These are phyloP conservation scores for Turdus rufiventris DNA, from an alignment of 2,113 vertebrate genomes.

Conservation along the genomic window DNA sequence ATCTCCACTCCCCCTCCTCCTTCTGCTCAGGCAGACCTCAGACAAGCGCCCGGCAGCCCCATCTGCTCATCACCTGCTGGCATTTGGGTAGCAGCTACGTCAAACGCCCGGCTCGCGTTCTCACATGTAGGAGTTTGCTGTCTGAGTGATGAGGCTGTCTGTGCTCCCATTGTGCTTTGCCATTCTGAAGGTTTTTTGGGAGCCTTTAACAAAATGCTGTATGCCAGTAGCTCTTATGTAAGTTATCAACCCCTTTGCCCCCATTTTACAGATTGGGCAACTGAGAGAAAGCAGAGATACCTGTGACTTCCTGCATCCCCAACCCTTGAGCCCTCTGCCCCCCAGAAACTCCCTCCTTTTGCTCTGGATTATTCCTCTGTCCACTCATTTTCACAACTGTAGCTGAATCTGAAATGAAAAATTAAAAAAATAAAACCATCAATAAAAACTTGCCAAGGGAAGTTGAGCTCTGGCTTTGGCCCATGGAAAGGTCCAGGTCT, in stretches of 20 bases:
- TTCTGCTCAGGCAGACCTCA: constrained; percentile 60
- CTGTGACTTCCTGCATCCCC: not conserved
- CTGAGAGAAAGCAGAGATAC: not conserved
- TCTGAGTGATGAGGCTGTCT: constrained; percentile 39
- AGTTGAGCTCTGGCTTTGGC: not conserved
- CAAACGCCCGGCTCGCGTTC: constrained; percentile 42
- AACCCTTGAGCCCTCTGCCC: not conserved
- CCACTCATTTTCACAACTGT: not conserved
- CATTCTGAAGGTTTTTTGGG: not conserved
- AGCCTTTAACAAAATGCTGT: not conserved
- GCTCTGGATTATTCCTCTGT: not conserved
- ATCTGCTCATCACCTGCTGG: constrained; percentile 68
- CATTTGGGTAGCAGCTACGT: constrained; percentile 54
- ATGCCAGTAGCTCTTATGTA: constrained; percentile 1
- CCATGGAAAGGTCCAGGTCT: not conserved
- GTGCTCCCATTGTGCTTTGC: constrained; percentile 37
- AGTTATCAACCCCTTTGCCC: not conserved
- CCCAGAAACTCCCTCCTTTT: not conserved
- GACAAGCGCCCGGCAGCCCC: constrained; percentile 41
- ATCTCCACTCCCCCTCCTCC: constrained; percentile 49
- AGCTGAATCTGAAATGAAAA: not conserved
- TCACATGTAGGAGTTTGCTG: constrained; percentile 26
- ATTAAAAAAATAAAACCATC: too few relatives aligned
- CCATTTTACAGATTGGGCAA: not conserved
- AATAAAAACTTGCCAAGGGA: not conserved